Percentiles rank a stretch among this genome's conserved stretches.
Conservation (phyloP, 2,113 vertebrate genomes). For the Crotalus horridus region DNA sequence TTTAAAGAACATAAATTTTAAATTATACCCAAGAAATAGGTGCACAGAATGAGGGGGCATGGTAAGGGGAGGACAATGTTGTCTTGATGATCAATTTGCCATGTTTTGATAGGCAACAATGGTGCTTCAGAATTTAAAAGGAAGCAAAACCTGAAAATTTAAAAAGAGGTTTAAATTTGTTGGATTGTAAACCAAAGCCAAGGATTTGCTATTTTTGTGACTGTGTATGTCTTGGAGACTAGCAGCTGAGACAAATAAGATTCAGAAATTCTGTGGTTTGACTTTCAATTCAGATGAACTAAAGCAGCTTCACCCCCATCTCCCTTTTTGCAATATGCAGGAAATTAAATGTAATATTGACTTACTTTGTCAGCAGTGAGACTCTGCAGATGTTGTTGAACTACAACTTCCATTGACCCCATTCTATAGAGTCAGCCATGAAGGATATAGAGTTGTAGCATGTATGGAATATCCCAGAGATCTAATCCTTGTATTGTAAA, state of each 20-base stretch:
- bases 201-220: background rate
- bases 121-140: background rate
- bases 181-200: background rate
- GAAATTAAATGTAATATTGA: background rate
- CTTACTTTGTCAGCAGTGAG: background rate
- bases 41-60: background rate
- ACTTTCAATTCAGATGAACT: background rate
- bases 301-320: background rate
- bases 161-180: background rate
- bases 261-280: background rate
- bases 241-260: background rate
- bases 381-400: background rate
- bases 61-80: background rate
- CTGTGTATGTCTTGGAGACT: background rate
- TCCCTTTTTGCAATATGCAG: background rate
- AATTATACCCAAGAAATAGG: background rate
- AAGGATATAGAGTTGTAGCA: background rate
- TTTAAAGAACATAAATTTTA: background rate
- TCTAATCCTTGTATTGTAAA: background rate
- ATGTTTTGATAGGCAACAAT: background rate
- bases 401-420: background rate
- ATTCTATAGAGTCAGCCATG: background rate
- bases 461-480: background rate
- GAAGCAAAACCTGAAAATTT: background rate
- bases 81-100: background rate